These are phyloP conservation scores for Pteropus rufus DNA, from an alignment of 2,797 vertebrate species.

Conservation along the genomic window DNA sequence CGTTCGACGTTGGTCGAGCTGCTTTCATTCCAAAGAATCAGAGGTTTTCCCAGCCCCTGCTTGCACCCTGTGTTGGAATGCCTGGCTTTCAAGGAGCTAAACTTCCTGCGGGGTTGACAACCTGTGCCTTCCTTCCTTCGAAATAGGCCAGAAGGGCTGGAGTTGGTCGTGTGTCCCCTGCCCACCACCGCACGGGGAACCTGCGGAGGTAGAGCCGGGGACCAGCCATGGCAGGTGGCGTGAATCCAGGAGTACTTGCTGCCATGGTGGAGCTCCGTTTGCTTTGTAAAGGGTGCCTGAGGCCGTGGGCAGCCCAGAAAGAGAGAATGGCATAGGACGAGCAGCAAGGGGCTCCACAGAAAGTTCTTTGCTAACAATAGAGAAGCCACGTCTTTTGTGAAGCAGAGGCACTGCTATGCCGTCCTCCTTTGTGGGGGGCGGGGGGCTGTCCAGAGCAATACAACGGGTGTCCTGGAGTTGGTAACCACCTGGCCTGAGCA, in stretches of 20 bases:
- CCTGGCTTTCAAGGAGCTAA: neutral
- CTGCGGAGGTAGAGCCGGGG: accelerated
- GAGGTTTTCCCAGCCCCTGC: neutral
- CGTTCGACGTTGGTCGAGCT: neutral
- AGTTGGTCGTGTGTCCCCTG: accelerated
- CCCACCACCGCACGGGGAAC: neutral
- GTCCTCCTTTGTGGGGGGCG: accelerated
- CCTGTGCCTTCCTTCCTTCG: neutral
- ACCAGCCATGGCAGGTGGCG: neutral
- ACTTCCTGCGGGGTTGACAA: too few species aligned
- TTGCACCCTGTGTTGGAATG: neutral
- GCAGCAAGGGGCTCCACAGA: neutral
- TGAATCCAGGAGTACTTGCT: neutral
- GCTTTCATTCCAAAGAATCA: neutral
- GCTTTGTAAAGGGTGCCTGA: neutral
- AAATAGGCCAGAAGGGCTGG: accelerated
- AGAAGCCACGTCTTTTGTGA: neutral
- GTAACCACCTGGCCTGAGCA: neutral
- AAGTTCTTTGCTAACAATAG: neutral
- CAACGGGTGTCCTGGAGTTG: neutral
- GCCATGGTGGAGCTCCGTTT: too few species aligned
- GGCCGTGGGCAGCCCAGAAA: neutral
- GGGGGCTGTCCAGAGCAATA: neutral
- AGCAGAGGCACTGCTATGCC: neutral
- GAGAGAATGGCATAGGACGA: neutral